Evolutionary conservation across 2,888 invertebrate genomes (phyloP).

Genomic region (Chironomus riparius): DNA sequence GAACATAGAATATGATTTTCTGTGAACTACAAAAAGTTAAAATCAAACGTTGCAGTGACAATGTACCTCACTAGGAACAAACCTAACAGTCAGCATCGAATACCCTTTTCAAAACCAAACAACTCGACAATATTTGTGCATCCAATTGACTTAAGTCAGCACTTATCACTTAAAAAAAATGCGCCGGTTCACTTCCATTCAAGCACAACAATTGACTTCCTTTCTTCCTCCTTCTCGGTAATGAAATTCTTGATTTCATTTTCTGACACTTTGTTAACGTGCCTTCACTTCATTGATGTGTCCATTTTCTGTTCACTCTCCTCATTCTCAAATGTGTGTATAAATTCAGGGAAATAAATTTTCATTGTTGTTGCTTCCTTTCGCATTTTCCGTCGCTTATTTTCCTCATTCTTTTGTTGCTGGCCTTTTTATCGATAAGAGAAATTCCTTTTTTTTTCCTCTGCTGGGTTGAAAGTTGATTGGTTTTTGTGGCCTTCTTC

Average conservation of each 20-base stretch:
- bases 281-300: slow-evolving; percentile 4
- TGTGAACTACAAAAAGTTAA: too few relatives aligned
- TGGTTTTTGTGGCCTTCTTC: not conserved
- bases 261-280: slow-evolving; percentile 8
- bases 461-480: not conserved
- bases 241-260: slow-evolving; percentile 10
- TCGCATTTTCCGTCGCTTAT: not conserved
- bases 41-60: too few relatives aligned
- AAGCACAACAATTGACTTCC: too few relatives aligned
- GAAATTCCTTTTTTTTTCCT: not conserved
- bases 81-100: too few relatives aligned
- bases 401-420: not conserved
- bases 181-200: too few relatives aligned
- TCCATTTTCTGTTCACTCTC: not conserved
- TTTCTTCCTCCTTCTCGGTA: not conserved
- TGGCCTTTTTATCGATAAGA: not conserved
- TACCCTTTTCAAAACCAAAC: too few relatives aligned
- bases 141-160: too few relatives aligned
- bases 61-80: too few relatives aligned
- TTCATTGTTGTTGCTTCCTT: slow-evolving; percentile 3
- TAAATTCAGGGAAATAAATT: not conserved
- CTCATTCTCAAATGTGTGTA: not conserved
- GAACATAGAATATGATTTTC: too few relatives aligned
- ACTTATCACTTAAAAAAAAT: too few relatives aligned
- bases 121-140: too few relatives aligned